Conservation (phyloP, 2,113 vertebrate genomes). For the Columbina picui region DNA sequence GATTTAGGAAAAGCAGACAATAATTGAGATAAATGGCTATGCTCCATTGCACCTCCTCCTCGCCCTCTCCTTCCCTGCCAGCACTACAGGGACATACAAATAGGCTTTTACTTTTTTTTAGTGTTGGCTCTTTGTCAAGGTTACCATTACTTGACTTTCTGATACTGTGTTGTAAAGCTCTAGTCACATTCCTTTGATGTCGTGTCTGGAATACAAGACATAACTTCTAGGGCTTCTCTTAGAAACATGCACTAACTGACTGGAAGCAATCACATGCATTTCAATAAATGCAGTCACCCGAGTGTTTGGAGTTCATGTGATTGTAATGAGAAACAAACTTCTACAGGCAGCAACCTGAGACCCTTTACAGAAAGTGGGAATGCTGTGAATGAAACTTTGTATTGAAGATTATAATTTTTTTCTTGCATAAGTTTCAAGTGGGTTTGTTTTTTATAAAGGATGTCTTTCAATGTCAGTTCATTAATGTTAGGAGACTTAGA, state of each 20-base stretch:
- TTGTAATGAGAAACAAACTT: neutral
- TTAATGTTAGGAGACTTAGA: neutral
- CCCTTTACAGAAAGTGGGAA: neutral
- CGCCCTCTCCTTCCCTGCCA: neutral
- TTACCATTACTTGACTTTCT: constrained; percentile 19
- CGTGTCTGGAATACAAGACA: neutral
- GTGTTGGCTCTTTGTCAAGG: constrained; percentile 9
- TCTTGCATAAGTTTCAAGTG: neutral
- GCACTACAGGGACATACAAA: neutral
- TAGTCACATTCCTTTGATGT: neutral
- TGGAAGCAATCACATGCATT: neutral
- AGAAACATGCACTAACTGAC: neutral
- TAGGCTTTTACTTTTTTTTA: constrained; percentile 10
- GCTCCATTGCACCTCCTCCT: constrained; percentile 16
- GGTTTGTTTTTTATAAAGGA: neutral
- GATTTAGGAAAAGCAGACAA: constrained; percentile 45
- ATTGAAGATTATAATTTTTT: neutral
- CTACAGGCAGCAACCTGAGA: neutral
- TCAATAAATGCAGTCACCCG: neutral
- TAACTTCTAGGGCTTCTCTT: neutral
- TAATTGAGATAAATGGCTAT: constrained; percentile 62
- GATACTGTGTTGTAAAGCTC: neutral
- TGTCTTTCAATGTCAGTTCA: neutral
- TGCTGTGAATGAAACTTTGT: neutral
- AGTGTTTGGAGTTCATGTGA: neutral